Conservation (phyloP, 2,797 vertebrate species). For the Chaetophractus vellerosus region DNA sequence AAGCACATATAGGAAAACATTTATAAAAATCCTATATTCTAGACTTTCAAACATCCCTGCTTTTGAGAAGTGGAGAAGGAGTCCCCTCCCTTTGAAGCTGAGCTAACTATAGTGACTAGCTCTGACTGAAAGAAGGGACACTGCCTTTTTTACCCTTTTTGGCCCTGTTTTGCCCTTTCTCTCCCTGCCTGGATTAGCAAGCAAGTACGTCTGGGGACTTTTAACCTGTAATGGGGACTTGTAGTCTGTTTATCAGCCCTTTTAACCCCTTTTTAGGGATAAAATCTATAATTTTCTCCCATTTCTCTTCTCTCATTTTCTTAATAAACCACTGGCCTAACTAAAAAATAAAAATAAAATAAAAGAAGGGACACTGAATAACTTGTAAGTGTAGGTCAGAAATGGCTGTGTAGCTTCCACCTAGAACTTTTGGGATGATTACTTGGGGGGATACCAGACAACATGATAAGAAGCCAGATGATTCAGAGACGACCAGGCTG, state of each 20-base stretch:
- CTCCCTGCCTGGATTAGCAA: too few relatives aligned
- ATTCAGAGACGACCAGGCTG: not conserved
- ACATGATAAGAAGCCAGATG: not conserved
- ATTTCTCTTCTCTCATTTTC: too few relatives aligned
- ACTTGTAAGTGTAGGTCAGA: not conserved
- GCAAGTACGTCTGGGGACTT: too few relatives aligned
- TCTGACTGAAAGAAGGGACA: not conserved
- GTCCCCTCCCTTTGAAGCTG: not conserved
- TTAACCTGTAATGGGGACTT: too few relatives aligned
- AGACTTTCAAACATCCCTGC: not conserved
- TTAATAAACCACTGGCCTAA: too few relatives aligned
- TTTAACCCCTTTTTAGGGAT: too few relatives aligned
- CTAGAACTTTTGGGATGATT: not conserved
- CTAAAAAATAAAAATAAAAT: too few relatives aligned
- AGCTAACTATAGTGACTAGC: not conserved
- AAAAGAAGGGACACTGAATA: not conserved
- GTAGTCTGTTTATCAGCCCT: too few relatives aligned
- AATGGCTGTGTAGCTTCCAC: not conserved
- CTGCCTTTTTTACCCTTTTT: too few relatives aligned
- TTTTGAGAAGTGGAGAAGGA: not conserved
- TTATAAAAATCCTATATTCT: constrained; percentile 27
- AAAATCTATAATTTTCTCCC: too few relatives aligned
- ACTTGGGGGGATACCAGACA: not conserved
- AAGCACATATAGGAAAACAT: not conserved
- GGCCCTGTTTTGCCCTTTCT: too few relatives aligned